These are phyloP conservation scores for Ammospiza caudacuta DNA, from an alignment of 2,113 vertebrate species.

Conservation along the genomic window DNA sequence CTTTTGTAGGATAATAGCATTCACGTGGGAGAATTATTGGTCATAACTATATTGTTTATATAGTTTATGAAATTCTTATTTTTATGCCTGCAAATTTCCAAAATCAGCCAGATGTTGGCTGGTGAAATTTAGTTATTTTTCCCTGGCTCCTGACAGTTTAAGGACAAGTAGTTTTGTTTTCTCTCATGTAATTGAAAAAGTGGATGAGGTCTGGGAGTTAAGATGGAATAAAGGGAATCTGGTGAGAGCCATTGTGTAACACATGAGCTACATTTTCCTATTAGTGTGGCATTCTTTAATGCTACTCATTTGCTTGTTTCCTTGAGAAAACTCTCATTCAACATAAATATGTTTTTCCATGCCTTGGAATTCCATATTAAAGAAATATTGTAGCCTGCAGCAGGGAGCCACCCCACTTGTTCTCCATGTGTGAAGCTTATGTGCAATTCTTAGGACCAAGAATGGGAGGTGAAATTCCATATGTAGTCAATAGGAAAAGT, in stretches of 20 bases:
- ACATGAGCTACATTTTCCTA: not conserved
- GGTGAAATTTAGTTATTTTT: not conserved
- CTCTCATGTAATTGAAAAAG: not conserved
- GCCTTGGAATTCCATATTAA: not conserved
- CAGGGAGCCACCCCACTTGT: not conserved
- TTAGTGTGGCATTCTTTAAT: not conserved
- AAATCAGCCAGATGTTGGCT: not conserved
- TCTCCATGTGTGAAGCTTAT: not conserved
- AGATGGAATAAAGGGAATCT: not conserved
- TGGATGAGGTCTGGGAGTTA: not conserved
- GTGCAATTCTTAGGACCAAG: not conserved
- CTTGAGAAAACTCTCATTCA: not conserved
- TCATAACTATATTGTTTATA: not conserved
- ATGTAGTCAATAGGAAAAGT: not conserved
- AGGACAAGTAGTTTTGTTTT: constrained; percentile 20
- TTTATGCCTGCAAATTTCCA: not conserved
- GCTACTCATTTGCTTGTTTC: not conserved
- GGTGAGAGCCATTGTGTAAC: not conserved
- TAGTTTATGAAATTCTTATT: constrained; percentile 16
- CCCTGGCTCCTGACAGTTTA: not conserved
- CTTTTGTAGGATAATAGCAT: not conserved
- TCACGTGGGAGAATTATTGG: not conserved
- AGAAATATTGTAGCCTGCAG: not conserved
- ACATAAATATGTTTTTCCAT: not conserved
- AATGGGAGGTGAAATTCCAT: not conserved